phyloP scores from a whole-genome alignment of 2,113 vertebrate species.

The Raphicerus campestris region DNA sequence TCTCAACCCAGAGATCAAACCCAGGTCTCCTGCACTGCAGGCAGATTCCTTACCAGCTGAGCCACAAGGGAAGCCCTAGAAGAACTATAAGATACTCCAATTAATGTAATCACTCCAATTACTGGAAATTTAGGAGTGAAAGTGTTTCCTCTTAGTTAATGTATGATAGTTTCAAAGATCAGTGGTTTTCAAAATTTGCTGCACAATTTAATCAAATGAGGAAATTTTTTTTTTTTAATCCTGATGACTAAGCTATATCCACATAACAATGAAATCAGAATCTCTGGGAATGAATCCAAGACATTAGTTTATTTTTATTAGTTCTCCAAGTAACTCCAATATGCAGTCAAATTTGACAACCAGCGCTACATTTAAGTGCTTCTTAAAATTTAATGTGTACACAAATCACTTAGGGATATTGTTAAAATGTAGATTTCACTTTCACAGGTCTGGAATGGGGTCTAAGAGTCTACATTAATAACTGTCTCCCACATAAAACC shows the following conservation, averaged over 20 bases:
- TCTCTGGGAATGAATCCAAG: background rate
- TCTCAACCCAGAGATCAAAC: background rate
- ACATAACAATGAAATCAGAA: background rate
- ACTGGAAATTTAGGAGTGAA: background rate
- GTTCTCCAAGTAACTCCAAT: background rate
- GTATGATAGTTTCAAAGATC: background rate
- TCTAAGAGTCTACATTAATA: background rate
- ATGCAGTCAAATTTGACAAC: background rate
- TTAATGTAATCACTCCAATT: background rate
- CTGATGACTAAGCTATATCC: background rate
- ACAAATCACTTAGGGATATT: background rate
- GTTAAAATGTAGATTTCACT: background rate
- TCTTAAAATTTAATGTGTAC: slow-evolving; percentile 14
- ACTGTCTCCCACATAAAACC: background rate
- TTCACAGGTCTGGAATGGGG: background rate
- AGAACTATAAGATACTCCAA: background rate
- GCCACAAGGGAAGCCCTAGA: background rate
- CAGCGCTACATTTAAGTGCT: background rate
- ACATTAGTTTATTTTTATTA: background rate
- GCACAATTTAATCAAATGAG: background rate
- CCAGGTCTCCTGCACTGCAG: background rate
- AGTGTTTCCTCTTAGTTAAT: background rate
- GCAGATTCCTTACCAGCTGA: background rate
- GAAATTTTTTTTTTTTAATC: background rate
- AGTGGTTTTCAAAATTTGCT: background rate